These are phyloP conservation scores for Bombus sibiricus DNA, from an alignment of 1,140 invertebrate species.

Conservation along the genomic window DNA sequence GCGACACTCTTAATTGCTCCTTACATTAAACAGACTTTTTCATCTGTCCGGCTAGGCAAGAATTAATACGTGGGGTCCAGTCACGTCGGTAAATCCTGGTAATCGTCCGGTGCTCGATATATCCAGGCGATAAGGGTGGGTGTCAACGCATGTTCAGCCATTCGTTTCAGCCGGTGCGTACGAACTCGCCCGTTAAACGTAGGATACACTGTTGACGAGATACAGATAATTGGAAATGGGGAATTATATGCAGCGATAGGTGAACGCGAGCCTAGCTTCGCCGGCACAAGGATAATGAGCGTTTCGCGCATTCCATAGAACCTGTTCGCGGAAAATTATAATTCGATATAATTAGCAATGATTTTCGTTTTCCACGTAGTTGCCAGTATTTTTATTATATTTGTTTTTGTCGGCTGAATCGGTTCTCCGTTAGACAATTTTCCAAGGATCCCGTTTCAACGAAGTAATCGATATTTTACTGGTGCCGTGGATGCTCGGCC, in stretches of 20 bases:
- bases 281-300: conserved; percentile 36
- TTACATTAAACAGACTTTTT: conserved; percentile 1
- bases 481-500: too few relatives aligned
- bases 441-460: neutral
- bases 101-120: conserved; percentile 18
- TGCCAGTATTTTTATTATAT: neutral
- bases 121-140: conserved; percentile 38
- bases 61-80: conserved; percentile 12
- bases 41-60: neutral
- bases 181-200: neutral
- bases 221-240: conserved; percentile 44
- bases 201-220: conserved; percentile 36
- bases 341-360: conserved; percentile 36
- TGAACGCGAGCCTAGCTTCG: neutral
- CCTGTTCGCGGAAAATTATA: conserved; percentile 49
- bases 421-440: neutral
- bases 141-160: conserved; percentile 34
- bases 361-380: conserved; percentile 24
- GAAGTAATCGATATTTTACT: neutral
- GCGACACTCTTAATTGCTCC: conserved; percentile 23
- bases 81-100: conserved; percentile 20
- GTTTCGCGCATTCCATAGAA: conserved; percentile 32
- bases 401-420: neutral
- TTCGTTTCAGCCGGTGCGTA: neutral
- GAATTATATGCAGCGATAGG: conserved; percentile 40